Percentiles rank a stretch among this genome's conserved stretches.
Conservation (phyloP, 1,140 invertebrate species). For the Brachionus manjavacas region DNA sequence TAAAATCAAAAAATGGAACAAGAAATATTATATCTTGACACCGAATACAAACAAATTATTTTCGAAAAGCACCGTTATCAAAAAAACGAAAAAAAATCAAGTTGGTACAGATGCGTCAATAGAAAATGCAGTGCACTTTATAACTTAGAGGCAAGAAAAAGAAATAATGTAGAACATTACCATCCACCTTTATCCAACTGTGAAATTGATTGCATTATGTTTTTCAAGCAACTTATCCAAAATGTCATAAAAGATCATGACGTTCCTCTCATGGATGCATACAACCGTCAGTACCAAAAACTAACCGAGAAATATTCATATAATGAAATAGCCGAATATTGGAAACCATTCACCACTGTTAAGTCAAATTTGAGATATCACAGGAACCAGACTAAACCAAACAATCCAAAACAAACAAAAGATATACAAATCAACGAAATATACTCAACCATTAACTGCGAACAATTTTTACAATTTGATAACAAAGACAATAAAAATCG, state of each 20-base stretch:
- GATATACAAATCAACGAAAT: not conserved
- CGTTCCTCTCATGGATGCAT: not conserved
- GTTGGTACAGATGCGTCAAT: no score
- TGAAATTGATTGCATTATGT: not conserved
- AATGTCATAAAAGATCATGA: not conserved
- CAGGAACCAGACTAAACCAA: not conserved
- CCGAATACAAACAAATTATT: not conserved
- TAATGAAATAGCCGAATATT: not conserved
- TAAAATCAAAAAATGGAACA: not conserved
- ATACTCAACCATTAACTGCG: not conserved
- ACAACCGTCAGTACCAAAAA: slow-evolving; percentile 1
- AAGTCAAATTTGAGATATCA: not conserved
- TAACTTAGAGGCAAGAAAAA: no score
- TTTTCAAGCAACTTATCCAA: not conserved
- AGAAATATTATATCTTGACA: not conserved
- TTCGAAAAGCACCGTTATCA: not conserved
- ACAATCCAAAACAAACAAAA: not conserved
- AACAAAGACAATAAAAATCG: not conserved
- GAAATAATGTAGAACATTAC: not conserved
- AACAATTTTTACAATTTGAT: not conserved
- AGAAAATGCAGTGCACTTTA: no score
- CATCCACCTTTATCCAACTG: not conserved
- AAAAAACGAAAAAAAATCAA: no score
- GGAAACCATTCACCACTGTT: not conserved
- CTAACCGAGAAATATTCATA: not conserved